Evolutionary conservation across 64 coral and sea anemone genomes (phyloP), one percentile per base, ranked within the genome.

Genomic region (Catalaphyllia jardinei): DNA sequence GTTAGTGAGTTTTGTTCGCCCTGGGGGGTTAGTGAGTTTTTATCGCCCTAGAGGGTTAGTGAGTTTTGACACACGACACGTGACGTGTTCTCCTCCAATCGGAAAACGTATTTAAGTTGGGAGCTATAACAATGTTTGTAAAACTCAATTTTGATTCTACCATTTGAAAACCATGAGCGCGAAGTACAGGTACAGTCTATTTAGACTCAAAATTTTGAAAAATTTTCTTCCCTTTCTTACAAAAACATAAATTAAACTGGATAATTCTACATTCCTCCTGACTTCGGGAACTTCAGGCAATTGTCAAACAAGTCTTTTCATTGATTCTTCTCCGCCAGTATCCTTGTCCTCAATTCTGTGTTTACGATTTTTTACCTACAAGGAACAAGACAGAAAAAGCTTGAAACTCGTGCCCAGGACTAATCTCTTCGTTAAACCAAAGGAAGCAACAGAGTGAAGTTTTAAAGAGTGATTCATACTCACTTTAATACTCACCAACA

Each of bases 401-500:
- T 46, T 52, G 18, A n/a, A 31, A 15, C 29, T 73, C 71, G 25
- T 28, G 1, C 54, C 11, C 12, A 57, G 12, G 15, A 14, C 54
- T 57, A 57, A 57, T 46, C 42, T 46, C 42, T 46, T 46, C 5
- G 42, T 46, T 46, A 46, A 46, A 46, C 42, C 42, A 46, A 5
- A 46, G 6, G 42, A 46, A 11, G 12, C 54, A 57, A 57, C 8
- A 12, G 54, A 57, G 54, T 57, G 54, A 11, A 1, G 22, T 49
- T 52, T 27, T 55, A 22, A 13, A 57, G 50, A 79, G 22, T 11
- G 11, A 6, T 55, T 16, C 6, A 71, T 71, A 71, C 33, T 85
- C 62, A 85, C 38, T 85, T 35, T 71, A n/a, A 71, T 85, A 85
- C 81, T 85, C 81, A 85, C 81, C 63, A 12, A 69, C 35, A 50